These are phyloP conservation scores for Dascyllus trimaculatus DNA, from an alignment of 2,113 vertebrate species.

Conservation along the genomic window DNA sequence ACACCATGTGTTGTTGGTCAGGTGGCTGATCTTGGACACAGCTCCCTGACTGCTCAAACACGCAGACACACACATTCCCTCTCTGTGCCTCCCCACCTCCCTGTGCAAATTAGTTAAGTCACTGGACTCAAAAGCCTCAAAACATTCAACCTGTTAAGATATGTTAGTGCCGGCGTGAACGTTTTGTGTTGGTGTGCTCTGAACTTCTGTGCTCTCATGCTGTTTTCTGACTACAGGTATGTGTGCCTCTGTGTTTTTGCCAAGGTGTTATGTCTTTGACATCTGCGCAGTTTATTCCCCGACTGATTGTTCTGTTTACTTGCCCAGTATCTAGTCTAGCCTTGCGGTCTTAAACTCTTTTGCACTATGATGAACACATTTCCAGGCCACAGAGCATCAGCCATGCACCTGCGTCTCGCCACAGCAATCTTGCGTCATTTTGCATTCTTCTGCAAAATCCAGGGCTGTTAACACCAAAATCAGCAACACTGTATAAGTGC, in stretches of 20 bases:
- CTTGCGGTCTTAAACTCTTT: constrained; percentile 7
- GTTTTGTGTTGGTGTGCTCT: background rate
- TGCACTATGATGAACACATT: constrained; percentile 20
- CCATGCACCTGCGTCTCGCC: constrained; percentile 44
- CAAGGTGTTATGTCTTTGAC: constrained; percentile 13
- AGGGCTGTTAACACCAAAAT: background rate
- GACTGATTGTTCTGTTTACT: constrained; percentile 31
- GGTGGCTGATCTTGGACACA: constrained; percentile 60
- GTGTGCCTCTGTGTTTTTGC: constrained; percentile 18
- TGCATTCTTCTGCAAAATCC: background rate
- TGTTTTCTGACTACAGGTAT: constrained; percentile 59
- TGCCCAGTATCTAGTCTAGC: background rate
- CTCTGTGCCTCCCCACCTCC: constrained; percentile 40
- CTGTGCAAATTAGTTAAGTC: constrained; percentile 69
- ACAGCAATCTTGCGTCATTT: background rate
- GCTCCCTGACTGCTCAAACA: constrained; percentile 51
- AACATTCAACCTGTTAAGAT: constrained; percentile 54
- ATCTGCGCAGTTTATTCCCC: background rate
- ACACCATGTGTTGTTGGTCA: constrained; percentile 54
- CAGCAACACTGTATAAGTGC: background rate
- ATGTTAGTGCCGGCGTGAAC: constrained; percentile 18
- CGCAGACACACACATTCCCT: constrained; percentile 36
- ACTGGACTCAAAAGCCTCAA: constrained; percentile 55
- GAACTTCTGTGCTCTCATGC: background rate
- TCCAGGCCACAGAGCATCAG: constrained; percentile 68